Conservation (phyloP, 2,797 vertebrate species). For the Clarias pachynema region DNA sequence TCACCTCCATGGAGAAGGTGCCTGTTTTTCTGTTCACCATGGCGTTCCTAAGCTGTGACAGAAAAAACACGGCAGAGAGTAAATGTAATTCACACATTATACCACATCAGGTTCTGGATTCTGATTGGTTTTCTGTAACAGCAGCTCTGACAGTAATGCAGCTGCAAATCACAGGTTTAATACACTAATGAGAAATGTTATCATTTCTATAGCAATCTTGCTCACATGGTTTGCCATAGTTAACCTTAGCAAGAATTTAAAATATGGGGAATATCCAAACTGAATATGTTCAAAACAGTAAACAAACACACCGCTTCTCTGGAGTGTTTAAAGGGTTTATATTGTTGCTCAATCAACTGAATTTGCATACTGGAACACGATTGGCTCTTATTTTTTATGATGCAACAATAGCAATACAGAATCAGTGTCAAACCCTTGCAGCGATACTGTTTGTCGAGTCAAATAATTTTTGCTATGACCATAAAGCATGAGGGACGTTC, state of each 20-base stretch:
- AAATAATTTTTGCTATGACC: too few relatives aligned
- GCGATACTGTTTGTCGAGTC: too few relatives aligned
- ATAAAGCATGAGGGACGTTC: too few relatives aligned
- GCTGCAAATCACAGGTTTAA: background rate
- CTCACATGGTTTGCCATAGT: background rate
- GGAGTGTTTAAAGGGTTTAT: background rate
- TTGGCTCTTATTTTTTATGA: background rate
- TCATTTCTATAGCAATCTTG: background rate
- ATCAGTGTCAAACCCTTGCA: background rate
- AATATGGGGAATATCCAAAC: background rate
- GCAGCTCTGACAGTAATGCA: background rate
- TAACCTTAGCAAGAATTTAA: background rate
- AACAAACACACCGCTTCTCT: background rate
- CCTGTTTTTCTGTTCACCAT: slow-evolving; percentile 98
- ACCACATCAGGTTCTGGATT: background rate
- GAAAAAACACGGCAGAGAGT: background rate
- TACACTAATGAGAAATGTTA: background rate
- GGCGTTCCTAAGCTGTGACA: slow-evolving; percentile 86
- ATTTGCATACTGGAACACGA: background rate
- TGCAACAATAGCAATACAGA: background rate
- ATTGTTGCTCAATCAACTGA: background rate
- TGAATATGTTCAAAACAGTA: background rate
- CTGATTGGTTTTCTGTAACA: background rate
- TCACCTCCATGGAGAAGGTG: slow-evolving; percentile 98
- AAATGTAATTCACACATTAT: background rate